Conservation (phyloP, 2,113 vertebrate genomes). For the Campylorhamphus procurvoides region DNA sequence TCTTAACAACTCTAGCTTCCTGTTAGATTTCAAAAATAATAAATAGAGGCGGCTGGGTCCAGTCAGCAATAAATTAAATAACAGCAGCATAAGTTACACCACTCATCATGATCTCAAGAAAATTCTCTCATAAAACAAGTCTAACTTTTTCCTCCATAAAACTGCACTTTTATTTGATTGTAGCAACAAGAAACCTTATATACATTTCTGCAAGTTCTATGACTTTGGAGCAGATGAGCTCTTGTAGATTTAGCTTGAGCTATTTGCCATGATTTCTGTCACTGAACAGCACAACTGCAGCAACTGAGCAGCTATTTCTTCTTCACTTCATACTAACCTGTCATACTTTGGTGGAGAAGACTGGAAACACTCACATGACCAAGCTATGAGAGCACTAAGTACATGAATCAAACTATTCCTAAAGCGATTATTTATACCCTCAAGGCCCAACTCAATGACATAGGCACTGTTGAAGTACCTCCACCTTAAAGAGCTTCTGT, state of each 20-base stretch:
- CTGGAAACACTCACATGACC: background rate
- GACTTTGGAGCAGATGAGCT: background rate
- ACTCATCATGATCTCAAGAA: background rate
- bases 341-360: background rate
- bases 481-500: background rate
- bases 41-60: background rate
- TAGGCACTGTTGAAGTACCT: background rate
- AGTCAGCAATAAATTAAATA: background rate
- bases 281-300: background rate
- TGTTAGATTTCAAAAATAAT: background rate
- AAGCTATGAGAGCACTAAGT: background rate
- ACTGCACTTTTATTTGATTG: background rate
- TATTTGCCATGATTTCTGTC: background rate
- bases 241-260: background rate
- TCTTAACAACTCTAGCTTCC: background rate
- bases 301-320: background rate
- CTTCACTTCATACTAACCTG: background rate
- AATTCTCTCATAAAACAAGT: background rate
- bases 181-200: background rate
- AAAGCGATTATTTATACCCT: background rate
- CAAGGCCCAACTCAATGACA: background rate
- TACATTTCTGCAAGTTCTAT: background rate
- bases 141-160: background rate
- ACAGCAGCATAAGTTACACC: background rate
- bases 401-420: background rate